Evolutionary conservation across 2,797 vertebrate genomes (phyloP), one percentile per base, ranked within the genome.

Genomic region (Naso thynnoides): DNA sequence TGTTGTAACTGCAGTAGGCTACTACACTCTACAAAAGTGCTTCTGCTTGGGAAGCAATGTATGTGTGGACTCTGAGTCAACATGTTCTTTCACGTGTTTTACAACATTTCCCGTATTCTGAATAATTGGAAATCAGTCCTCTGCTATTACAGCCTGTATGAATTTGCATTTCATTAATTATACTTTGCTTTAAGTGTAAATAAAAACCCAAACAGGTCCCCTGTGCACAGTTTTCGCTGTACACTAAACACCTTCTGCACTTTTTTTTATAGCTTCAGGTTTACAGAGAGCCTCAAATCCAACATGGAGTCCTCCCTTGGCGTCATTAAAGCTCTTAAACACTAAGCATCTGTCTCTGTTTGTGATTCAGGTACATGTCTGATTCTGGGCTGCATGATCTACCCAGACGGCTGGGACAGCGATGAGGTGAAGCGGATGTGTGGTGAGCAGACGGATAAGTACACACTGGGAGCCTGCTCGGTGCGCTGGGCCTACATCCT

Each of bases 401-500:
- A 98, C 91, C 98, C 98, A 14, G 98, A 99, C 52, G 98, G 97
- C 90, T 99, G 98, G 98, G 97, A 99, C 90, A 97, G 97, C 62
- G 97, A 98, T 73, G 98, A 98, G 94, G 98, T 99, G 86, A 98
- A 96, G 91, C 92, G 96, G 70, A 98, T 99, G 98, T 99, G 98
- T 15, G 98, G 98, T 67, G 97, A 99, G 91, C 96, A 96, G 93
- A 99, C 98, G 31, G 98, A 98, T 92, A 99, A 99, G 91, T 99
- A 99, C 94, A 97, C 96, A 3, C 95, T 99, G 61, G 98, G 98
- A 16, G 97, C 97, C 47, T 99, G 98, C 92, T 99, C 98, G 3
- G 96, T 99, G 82, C 98, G 98, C 92, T 99, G 98, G 98, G 98
- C 98, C 0, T 99, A 99, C 93, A 99, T 99, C 91, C 94, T 99